Percentiles rank a stretch among this genome's conserved stretches.
phyloP scores from a whole-genome alignment of 2,888 invertebrate species.

The Euzetes globulus region DNA sequence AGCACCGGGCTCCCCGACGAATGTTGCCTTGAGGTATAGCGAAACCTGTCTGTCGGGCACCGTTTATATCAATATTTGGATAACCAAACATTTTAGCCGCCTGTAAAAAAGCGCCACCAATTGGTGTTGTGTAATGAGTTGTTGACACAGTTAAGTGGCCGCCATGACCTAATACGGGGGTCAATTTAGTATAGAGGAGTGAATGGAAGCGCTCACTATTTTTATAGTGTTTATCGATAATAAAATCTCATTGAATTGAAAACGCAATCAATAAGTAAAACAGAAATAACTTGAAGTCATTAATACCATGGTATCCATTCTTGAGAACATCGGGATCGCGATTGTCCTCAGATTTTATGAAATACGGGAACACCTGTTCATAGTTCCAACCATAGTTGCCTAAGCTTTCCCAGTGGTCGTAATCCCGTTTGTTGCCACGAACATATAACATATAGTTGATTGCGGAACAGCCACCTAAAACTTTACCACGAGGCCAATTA shows the following conservation, averaged over 20 bases:
- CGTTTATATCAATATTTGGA: conserved; percentile 43
- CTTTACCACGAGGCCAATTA: conserved; percentile 78
- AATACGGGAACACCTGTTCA: conserved; percentile 42
- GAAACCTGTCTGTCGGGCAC: conserved; percentile 41
- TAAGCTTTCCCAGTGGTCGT: conserved; percentile 72
- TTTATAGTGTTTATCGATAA: background rate
- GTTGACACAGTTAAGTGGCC: conserved; percentile 42
- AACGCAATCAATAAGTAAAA: background rate
- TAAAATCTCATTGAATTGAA: background rate
- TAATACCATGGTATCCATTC: conserved; percentile 40
- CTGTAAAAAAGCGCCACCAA: conserved; percentile 41
- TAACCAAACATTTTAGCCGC: conserved; percentile 41
- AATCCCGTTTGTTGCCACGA: conserved; percentile 76
- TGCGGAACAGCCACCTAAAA: conserved; percentile 77
- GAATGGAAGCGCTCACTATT: background rate
- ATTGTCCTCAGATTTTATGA: conserved; percentile 43
- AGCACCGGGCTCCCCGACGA: conserved; percentile 45
- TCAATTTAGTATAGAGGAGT: background rate
- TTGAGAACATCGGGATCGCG: conserved; percentile 40
- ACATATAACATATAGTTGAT: conserved; percentile 86
- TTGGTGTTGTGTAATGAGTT: conserved; percentile 41
- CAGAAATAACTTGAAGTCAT: background rate
- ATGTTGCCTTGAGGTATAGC: conserved; percentile 44
- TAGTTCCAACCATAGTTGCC: conserved; percentile 79
- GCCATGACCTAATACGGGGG: conserved; percentile 32